phyloP scores from a whole-genome alignment of 53 echinoderm and acorn worm species.

The Glandiceps talaboti region DNA sequence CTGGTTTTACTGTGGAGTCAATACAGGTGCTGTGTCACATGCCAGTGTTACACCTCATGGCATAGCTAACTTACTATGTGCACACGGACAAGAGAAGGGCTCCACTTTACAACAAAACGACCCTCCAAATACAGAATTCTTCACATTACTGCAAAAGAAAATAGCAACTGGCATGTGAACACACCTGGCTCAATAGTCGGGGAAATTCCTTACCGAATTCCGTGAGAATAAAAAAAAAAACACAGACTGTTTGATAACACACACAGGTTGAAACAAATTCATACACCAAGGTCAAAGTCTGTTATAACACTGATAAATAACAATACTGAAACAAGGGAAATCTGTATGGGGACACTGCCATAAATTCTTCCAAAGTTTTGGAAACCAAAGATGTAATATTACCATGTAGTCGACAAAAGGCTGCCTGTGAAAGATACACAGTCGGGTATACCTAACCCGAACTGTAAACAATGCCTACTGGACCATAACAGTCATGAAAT shows the following conservation, averaged over 20 bases:
- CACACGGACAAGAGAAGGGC: not conserved
- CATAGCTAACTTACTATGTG: not conserved
- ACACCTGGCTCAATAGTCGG: not conserved
- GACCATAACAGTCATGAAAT: not conserved
- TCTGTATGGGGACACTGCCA: not conserved
- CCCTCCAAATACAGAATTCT: not conserved
- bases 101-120: not conserved
- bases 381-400: not conserved
- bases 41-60: not conserved
- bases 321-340: too few species aligned
- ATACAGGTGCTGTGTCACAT: not conserved
- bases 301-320: too few species aligned
- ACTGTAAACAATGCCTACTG: not conserved
- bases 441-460: not conserved
- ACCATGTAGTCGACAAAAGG: not conserved
- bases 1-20: not conserved
- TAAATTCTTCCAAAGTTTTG: not conserved
- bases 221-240: not conserved
- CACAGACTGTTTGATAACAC: not conserved
- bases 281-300: not conserved
- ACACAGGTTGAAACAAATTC: not conserved
- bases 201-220: not conserved
- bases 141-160: not conserved
- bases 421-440: not conserved
- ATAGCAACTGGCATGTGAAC: not conserved